Percentiles rank a stretch among this genome's conserved stretches.
These are phyloP conservation scores for Zapus hudsonius DNA, from an alignment of 2,113 vertebrate genomes.

Conservation along the genomic window DNA sequence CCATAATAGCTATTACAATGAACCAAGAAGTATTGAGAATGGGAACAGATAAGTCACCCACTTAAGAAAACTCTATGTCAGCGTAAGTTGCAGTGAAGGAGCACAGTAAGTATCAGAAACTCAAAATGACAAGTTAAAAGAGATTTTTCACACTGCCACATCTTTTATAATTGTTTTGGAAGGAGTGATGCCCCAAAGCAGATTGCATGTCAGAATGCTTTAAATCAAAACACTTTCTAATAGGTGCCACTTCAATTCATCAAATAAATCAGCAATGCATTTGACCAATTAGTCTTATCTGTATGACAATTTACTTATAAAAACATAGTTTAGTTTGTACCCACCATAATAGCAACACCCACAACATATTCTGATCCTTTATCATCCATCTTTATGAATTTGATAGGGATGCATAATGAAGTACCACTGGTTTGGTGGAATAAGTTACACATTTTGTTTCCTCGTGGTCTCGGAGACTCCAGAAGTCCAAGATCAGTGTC, in stretches of 20 bases:
- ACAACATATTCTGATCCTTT: background rate
- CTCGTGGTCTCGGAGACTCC: background rate
- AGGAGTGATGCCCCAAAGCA: constrained; percentile 28
- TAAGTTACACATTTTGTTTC: constrained; percentile 14
- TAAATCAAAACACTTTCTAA: constrained; percentile 51
- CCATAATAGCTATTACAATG: constrained; percentile 67
- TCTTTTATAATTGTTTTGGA: constrained; percentile 52
- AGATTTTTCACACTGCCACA: constrained; percentile 50
- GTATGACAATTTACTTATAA: background rate
- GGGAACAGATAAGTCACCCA: constrained; percentile 58
- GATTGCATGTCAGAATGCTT: constrained; percentile 30
- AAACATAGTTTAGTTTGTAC: background rate
- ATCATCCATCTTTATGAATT: background rate
- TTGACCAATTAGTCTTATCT: background rate
- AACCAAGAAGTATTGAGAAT: constrained; percentile 62
- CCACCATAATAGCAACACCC: background rate
- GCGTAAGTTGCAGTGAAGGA: constrained; percentile 55
- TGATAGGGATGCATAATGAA: background rate
- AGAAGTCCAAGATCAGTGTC: background rate
- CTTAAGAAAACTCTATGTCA: constrained; percentile 67
- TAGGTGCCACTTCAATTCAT: background rate
- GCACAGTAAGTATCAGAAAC: constrained; percentile 57
- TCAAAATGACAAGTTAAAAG: constrained; percentile 69
- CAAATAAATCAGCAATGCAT: constrained; percentile 15
- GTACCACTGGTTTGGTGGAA: background rate